These are phyloP conservation scores for Australoheros scitulus DNA, from an alignment of 2,113 vertebrate species.

Conservation along the genomic window DNA sequence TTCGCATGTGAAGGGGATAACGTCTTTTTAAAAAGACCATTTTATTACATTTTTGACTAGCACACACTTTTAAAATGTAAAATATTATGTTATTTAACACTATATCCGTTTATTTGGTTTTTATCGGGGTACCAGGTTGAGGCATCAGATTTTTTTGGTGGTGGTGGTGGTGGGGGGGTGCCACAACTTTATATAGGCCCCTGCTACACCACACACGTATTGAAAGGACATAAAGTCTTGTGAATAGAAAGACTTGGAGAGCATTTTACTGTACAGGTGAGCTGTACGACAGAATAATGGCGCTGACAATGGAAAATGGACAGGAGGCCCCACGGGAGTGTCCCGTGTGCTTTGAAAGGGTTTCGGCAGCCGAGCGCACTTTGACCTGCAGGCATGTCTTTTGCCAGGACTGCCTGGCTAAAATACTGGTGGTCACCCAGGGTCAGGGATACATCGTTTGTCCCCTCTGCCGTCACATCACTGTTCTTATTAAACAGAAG, in stretches of 20 bases:
- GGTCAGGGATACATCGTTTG: background rate
- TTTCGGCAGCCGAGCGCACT: background rate
- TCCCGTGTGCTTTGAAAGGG: background rate
- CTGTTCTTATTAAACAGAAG: background rate
- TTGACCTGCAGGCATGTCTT: background rate
- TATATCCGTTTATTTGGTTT: background rate
- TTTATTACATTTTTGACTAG: background rate
- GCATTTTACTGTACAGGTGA: background rate
- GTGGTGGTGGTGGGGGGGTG: background rate
- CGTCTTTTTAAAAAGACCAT: accelerated
- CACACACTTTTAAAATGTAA: background rate
- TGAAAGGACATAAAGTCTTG: background rate
- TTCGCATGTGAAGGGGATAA: background rate
- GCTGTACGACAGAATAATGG: background rate
- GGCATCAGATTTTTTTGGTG: background rate
- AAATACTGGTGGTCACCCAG: background rate
- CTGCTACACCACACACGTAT: background rate
- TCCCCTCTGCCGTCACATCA: background rate
- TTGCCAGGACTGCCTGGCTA: background rate
- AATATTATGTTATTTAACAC: background rate
- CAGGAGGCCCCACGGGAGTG: background rate
- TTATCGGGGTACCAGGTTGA: background rate
- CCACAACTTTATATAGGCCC: background rate
- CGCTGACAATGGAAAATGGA: background rate
- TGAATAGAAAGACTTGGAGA: background rate